Evolutionary conservation across 2,888 invertebrate species (phyloP).

Genomic region (Sussaba pulchella): DNA sequence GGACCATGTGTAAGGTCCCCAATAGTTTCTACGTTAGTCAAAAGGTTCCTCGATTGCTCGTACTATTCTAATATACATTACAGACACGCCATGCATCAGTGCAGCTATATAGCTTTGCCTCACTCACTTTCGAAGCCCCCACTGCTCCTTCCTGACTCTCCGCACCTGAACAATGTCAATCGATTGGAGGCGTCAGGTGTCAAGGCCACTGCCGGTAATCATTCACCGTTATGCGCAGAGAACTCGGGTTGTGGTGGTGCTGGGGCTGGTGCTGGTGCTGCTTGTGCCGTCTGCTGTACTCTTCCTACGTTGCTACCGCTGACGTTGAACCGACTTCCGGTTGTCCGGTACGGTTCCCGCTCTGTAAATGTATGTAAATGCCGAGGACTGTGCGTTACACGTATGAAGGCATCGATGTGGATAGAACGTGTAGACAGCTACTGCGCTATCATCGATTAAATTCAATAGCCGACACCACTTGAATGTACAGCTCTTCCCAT

Average conservation of each 20-base stretch:
- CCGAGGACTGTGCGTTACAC: background rate
- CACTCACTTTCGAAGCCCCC: constrained; percentile 23
- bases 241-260: constrained; percentile 31
- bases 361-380: constrained; percentile 3
- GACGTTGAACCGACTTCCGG: background rate
- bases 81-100: constrained; percentile 36
- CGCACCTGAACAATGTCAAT: constrained; percentile 56
- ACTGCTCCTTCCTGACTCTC: background rate
- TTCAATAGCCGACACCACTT: constrained; percentile 25
- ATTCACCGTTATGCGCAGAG: constrained; percentile 68
- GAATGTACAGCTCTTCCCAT: constrained; percentile 8
- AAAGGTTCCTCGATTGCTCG: background rate
- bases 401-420: constrained; percentile 6
- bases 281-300: constrained; percentile 10
- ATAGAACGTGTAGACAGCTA: constrained; percentile 1
- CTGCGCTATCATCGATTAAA: constrained; percentile 44
- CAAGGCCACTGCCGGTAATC: constrained; percentile 74
- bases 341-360: constrained; percentile 23
- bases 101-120: constrained; percentile 18
- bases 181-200: constrained; percentile 70
- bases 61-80: constrained; percentile 19
- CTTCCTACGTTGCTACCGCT: constrained; percentile 14
- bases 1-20: constrained; percentile 17
- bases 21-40: constrained; percentile 18
- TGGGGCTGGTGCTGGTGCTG: background rate